Conservation (phyloP, 2,113 vertebrate genomes). For the Microtus montanus region DNA sequence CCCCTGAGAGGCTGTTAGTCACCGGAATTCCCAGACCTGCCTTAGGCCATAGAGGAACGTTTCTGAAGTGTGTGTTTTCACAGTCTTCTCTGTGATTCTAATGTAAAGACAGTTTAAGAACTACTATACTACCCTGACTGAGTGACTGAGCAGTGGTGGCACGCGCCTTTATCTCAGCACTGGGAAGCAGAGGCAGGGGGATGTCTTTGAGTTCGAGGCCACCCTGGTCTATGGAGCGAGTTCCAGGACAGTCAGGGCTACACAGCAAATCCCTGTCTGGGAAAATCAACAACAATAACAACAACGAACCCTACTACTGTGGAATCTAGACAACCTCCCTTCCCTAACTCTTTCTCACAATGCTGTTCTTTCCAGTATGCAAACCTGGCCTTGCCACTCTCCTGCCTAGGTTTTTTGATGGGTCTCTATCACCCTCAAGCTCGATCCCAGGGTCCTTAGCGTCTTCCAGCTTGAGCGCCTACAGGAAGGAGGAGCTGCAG, state of each 20-base stretch:
- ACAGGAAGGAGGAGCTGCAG: neutral
- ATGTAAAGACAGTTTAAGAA: neutral
- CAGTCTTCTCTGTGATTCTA: constrained; percentile 2
- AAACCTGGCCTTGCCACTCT: neutral
- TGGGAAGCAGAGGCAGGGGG: neutral
- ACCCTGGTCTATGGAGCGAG: neutral
- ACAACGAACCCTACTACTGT: neutral
- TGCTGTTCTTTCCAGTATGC: neutral
- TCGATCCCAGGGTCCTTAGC: neutral
- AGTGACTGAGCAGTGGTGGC: neutral
- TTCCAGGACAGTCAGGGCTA: neutral
- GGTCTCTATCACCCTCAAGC: neutral
- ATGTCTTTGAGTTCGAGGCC: neutral
- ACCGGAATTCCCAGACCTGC: neutral
- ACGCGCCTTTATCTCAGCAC: neutral
- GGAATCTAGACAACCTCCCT: neutral
- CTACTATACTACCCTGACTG: neutral
- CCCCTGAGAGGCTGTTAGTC: neutral
- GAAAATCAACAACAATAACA: neutral
- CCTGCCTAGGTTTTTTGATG: neutral
- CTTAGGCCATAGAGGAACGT: neutral
- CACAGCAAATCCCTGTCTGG: neutral
- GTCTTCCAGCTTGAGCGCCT: neutral
- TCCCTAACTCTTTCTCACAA: constrained; percentile 5
- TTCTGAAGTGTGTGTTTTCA: neutral